phyloP scores from a whole-genome alignment of 2,888 invertebrate genomes.

The Melinopterus prodromus region DNA sequence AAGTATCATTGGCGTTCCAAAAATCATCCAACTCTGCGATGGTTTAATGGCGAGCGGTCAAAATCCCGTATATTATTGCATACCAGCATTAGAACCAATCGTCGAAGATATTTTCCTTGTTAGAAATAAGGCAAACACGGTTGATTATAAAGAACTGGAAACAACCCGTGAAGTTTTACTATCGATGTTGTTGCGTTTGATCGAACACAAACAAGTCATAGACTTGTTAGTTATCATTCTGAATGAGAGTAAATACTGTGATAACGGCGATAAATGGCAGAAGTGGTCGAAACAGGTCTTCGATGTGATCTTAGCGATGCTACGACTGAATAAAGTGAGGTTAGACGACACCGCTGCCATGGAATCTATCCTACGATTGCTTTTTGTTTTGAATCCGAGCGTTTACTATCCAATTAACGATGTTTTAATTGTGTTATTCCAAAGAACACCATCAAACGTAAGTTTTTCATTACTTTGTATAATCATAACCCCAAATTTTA shows the following conservation, averaged over 20 bases:
- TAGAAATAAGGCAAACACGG: conserved; percentile 59
- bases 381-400: conserved; percentile 69
- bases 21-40: conserved; percentile 90
- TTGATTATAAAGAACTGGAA: conserved; percentile 74
- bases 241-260: conserved; percentile 70
- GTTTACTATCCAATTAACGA: conserved; percentile 78
- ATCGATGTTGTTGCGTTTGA: conserved; percentile 76
- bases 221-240: conserved; percentile 74
- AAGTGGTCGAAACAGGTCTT: conserved; percentile 79
- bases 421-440: conserved; percentile 74
- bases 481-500: background rate
- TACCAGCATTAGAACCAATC: conserved; percentile 80
- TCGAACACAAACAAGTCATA: conserved; percentile 70
- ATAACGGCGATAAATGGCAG: conserved; percentile 80
- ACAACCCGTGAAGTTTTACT: conserved; percentile 83
- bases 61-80: conserved; percentile 73
- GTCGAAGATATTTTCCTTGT: conserved; percentile 82
- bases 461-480: conserved; percentile 25
- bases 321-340: conserved; percentile 72
- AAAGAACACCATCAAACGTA: conserved; percentile 65
- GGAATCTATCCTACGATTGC: conserved; percentile 65
- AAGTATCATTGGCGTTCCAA: conserved; percentile 87
- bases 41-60: conserved; percentile 89
- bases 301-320: conserved; percentile 73
- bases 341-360: conserved; percentile 65